A percentile compares a stretch with the other conserved stretches of the same genome.
Conservation (phyloP, 2,888 invertebrate genomes). For the Stomorhina lunata region DNA sequence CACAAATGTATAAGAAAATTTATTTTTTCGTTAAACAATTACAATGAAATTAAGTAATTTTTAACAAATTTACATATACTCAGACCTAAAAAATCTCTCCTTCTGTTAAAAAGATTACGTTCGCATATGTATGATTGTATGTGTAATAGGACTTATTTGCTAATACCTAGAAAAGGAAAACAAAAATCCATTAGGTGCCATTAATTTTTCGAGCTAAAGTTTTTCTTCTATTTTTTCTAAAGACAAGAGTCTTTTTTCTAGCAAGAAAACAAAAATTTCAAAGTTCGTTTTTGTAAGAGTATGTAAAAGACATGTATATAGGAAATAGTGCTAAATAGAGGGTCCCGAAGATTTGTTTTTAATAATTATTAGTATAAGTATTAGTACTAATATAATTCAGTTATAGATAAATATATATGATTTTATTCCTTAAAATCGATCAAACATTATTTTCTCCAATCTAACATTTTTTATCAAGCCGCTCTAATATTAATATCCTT, state of each 20-base stretch:
- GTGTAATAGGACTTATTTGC: background rate
- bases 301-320: too few relatives aligned
- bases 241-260: background rate
- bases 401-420: too few relatives aligned
- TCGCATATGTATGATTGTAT: background rate
- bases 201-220: background rate
- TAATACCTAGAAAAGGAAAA: background rate
- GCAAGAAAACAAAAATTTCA: background rate
- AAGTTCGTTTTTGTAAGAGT: too few relatives aligned
- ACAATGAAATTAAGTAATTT: conserved; percentile 25
- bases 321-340: too few relatives aligned
- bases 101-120: background rate
- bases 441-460: too few relatives aligned
- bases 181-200: conserved; percentile 25
- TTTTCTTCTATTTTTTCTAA: background rate
- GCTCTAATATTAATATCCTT: background rate
- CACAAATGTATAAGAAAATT: background rate
- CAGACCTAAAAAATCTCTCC: too few relatives aligned
- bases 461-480: too few relatives aligned
- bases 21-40: background rate
- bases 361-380: too few relatives aligned
- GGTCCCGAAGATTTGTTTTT: too few relatives aligned
- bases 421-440: too few relatives aligned
- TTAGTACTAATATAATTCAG: too few relatives aligned
- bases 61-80: conserved; percentile 16